A percentile compares a stretch with the other conserved stretches of the same genome.
Conservation (phyloP, 2,797 vertebrate species). For the Sebastes oblongus region DNA sequence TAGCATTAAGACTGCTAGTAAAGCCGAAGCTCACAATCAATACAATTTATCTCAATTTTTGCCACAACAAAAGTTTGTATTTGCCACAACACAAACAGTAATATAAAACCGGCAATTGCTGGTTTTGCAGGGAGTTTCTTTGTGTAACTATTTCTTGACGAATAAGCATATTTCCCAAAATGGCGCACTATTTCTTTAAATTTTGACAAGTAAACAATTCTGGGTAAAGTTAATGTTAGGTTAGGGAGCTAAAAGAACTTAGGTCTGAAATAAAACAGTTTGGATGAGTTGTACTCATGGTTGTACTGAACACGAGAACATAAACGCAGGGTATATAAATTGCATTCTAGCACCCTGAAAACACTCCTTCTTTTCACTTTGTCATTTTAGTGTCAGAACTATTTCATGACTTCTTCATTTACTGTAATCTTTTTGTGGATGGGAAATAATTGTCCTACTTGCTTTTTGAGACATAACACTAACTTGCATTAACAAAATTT, state of each 20-base stretch:
- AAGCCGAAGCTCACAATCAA: neutral
- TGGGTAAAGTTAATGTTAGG: neutral
- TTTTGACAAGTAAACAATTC: neutral
- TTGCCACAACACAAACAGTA: neutral
- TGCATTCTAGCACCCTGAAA: too few species aligned
- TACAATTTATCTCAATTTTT: neutral
- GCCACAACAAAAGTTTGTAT: too few species aligned
- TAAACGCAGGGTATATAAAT: neutral
- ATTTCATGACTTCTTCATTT: neutral
- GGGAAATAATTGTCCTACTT: neutral
- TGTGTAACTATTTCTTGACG: neutral
- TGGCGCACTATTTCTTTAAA: neutral
- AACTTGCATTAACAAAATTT: neutral
- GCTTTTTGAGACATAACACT: neutral
- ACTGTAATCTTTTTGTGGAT: neutral
- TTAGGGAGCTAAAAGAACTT: neutral
- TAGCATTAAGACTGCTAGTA: neutral
- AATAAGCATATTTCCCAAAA: neutral
- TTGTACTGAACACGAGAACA: neutral
- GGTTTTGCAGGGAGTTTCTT: neutral
- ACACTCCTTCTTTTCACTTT: neutral
- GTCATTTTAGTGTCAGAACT: neutral
- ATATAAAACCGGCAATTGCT: neutral
- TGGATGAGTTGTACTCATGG: neutral
- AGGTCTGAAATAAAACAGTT: neutral